Evolutionary conservation across 1,140 invertebrate species (phyloP).

Genomic region (Bacillus rossius): DNA sequence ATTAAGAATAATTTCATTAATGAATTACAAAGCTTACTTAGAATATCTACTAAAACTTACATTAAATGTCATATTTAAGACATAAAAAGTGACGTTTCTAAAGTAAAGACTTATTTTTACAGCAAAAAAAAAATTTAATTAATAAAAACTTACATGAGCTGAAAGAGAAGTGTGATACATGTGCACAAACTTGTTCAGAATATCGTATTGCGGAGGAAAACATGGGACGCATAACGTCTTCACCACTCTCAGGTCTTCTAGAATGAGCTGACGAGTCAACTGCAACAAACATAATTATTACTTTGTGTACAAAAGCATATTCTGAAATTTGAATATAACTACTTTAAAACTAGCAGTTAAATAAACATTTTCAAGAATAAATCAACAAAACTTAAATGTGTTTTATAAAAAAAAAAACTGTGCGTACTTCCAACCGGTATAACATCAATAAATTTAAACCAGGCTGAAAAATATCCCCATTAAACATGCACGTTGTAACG

Average conservation of each 20-base stretch:
- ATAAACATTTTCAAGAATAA: neutral
- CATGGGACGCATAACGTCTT: constrained; percentile 90
- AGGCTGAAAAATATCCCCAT: too few relatives aligned
- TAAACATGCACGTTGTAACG: too few relatives aligned
- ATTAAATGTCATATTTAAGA: neutral
- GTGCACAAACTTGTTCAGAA: constrained; percentile 82
- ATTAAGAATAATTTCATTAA: too few relatives aligned
- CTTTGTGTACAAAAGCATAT: constrained; percentile 8
- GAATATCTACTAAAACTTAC: too few relatives aligned
- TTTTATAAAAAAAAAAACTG: too few relatives aligned
- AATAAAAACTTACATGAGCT: constrained; percentile 60
- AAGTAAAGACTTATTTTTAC: neutral
- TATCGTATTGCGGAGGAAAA: constrained; percentile 94
- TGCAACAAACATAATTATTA: constrained; percentile 41
- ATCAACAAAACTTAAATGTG: too few relatives aligned
- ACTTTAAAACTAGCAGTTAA: too few relatives aligned
- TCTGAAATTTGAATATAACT: too few relatives aligned
- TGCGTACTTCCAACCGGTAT: too few relatives aligned
- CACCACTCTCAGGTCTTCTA: constrained; percentile 89
- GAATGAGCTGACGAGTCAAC: constrained; percentile 77
- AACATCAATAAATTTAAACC: too few relatives aligned
- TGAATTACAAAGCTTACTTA: too few relatives aligned
- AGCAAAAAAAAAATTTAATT: neutral
- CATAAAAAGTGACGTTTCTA: neutral
- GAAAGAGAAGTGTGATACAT: constrained; percentile 93